Evolutionary conservation across 2,888 invertebrate genomes (phyloP), one percentile per base, ranked within the genome.

Genomic region (Agrypnus murinus): DNA sequence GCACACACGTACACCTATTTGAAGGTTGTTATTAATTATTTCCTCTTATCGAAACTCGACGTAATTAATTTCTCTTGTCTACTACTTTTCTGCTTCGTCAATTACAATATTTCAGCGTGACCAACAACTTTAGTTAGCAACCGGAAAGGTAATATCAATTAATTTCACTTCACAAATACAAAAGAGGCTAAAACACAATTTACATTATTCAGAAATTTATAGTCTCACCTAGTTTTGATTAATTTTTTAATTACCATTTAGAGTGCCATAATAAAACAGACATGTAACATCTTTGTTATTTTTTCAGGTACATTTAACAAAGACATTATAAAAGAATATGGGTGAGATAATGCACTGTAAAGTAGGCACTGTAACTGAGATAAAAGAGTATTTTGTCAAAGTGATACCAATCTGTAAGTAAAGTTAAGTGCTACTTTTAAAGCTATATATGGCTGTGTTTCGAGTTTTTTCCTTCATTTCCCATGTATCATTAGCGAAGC

Each of bases 11-110:
- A 40, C 10, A 17, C 25, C n/a, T 40, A 58, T 31, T 43, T 58
- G 43, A 25, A 40, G 19, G 25, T 40, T 58, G 58, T 40, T 58
- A 40, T 58, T 58, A 58, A 58, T 58, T 58, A 58, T 43, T 36
- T 55, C 17, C 15, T 55, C 36, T 55, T 55, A 55, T 55, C 55
- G 17, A 55, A 55, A 55, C 32, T 4, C 15, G 1, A 8, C 15
- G 55, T 36, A 17, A 55, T 55, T 55, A 55, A 55, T 55, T 55
- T 34, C 19, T 9, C 36, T 55, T 55, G 36, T 32, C 15, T 36
- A 36, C 38, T 36, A 50, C 31, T 50, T 55, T 55, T 32, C 15
- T 36, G 55, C 38, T 55, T 55, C 55, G 55, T 55, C 14, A 50
- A 31, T 50, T 31, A 32, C 50, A 12, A 12, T 50, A 50, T 50